Evolutionary conservation across 2,888 invertebrate species (phyloP), one percentile per base, ranked within the genome.

Genomic region (Portevinia maculata): DNA sequence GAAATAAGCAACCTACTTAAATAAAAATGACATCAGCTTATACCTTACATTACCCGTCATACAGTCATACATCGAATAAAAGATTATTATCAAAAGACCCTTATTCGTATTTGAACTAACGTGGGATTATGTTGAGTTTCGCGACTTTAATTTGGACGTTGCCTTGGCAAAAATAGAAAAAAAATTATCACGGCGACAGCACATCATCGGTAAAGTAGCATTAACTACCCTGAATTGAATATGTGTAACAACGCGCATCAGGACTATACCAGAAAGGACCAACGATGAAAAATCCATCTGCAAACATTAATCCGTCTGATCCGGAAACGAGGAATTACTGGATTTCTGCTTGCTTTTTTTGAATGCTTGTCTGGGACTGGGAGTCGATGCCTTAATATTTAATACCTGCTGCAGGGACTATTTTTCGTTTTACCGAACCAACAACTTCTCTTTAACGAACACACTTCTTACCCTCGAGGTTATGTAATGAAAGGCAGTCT

Each of bases 241-340:
- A 57, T 52, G 50, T 75, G 21, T 69, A 48, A 69, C 24, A 55
- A 62, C 62, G 11, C 21, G 32, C 44, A 59, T n/a, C 24, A 70
- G 30, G 48, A 64, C 65, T 53, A 37, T 39, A 8, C 39, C 15
- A n/a, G 7, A 39, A 83, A 73, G 71, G 71, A 62, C 71, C 67
- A 71, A 78, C 9, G 30, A 67, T 73, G 78, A 48, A 76, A 83
- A 83, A 78, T 83, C 83, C 83, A 83, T 83, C 83, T 83, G 83
- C 83, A 83, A 83, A 83, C 78, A 83, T 83, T 83, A 83, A 83
- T 83, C 83, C 83, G 83, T 83, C 83, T 83, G 83, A 83, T 83
- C 83, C 83, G 83, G 83, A 83, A 83, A 83, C 78, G 78, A 83
- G 83, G 78, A 78, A 83, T 83, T 83, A 83, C 83, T 62, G 78